Evolutionary conservation across 2,113 vertebrate genomes (phyloP).

Genomic region (Lampris incognitus): DNA sequence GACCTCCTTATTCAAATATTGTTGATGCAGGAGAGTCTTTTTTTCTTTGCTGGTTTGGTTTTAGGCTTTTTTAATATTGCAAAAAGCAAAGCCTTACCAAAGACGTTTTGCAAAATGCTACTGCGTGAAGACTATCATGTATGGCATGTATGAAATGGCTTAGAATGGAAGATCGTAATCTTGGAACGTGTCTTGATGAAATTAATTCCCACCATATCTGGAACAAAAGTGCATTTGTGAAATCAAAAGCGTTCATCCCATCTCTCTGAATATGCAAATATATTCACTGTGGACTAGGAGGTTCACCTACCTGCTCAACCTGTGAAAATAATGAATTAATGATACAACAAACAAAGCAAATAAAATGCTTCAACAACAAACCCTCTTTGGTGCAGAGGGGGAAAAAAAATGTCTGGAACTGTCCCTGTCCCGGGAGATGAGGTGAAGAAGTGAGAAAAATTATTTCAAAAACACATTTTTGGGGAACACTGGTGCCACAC

Average conservation of each 20-base stretch:
- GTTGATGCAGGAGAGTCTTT: constrained; percentile 18
- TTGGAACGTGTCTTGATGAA: background rate
- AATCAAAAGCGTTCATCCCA: constrained; percentile 17
- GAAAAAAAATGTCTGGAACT: background rate
- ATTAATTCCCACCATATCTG: constrained; percentile 4
- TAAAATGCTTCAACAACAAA: constrained; percentile 29
- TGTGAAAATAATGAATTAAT: constrained; percentile 61
- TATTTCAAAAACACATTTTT: constrained; percentile 29
- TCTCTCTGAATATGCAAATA: constrained; percentile 5
- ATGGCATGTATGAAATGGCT: constrained; percentile 17
- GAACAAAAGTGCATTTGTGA: constrained; percentile 5
- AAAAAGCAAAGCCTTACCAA: background rate
- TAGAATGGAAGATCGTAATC: constrained; percentile 27
- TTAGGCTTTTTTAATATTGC: background rate
- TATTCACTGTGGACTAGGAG: constrained; percentile 35
- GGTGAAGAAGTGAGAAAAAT: constrained; percentile 7
- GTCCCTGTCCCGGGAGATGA: background rate
- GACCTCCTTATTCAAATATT: constrained; percentile 49
- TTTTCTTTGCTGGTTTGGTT: background rate
- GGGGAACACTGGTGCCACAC: constrained; percentile 15
- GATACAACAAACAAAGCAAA: constrained; percentile 38
- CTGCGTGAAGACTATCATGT: background rate
- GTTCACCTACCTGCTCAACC: constrained; percentile 77
- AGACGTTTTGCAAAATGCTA: background rate
- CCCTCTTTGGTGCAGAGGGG: background rate